Conservation (phyloP, 2,113 vertebrate genomes). For the Chroicocephalus ridibundus region DNA sequence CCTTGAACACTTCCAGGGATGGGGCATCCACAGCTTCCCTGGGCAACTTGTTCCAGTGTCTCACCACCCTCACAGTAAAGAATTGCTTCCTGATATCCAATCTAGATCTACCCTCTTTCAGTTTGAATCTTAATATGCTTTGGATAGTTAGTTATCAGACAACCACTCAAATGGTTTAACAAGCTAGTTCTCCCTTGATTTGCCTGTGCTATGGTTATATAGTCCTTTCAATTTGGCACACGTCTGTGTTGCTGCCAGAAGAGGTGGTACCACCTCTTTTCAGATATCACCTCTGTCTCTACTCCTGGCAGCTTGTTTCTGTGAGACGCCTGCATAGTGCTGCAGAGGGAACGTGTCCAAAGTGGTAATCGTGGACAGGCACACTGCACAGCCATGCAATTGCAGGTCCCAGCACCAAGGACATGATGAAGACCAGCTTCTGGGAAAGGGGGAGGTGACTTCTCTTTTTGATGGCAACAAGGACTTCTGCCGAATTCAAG, state of each 20-base stretch:
- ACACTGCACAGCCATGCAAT: accelerated
- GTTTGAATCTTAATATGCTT: not conserved
- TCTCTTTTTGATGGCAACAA: not conserved
- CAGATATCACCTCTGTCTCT: not conserved
- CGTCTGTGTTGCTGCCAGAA: not conserved
- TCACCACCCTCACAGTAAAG: too few relatives aligned
- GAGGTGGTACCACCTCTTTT: not conserved
- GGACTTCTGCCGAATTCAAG: not conserved
- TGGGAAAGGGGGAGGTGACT: not conserved
- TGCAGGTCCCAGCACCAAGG: not conserved
- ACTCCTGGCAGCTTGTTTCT: not conserved
- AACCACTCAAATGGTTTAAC: not conserved
- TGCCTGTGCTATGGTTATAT: not conserved
- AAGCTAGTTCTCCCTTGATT: not conserved
- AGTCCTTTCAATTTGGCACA: not conserved
- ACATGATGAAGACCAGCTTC: not conserved
- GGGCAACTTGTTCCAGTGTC: too few relatives aligned
- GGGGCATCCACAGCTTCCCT: too few relatives aligned
- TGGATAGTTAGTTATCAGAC: not conserved
- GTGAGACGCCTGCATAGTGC: not conserved
- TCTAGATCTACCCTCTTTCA: too few relatives aligned
- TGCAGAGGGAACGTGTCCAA: not conserved
- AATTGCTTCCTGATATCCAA: too few relatives aligned
- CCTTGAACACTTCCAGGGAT: too few relatives aligned
- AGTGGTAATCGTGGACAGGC: not conserved